phyloP scores from a whole-genome alignment of 2,888 invertebrate species.

The Thereva unica region DNA sequence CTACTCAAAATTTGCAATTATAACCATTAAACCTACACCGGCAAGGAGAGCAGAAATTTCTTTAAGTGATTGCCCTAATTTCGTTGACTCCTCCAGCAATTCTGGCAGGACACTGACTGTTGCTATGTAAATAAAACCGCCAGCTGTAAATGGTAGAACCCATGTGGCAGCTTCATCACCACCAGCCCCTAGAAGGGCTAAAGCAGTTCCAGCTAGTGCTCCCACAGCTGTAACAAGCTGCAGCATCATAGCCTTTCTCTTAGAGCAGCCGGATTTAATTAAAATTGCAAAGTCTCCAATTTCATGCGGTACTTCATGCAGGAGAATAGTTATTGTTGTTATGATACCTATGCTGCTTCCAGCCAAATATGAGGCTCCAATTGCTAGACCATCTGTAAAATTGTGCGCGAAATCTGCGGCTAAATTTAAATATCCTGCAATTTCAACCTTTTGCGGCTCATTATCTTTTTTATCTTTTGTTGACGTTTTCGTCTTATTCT shows the following conservation, averaged over 20 bases:
- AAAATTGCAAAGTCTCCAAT: conserved; percentile 99
- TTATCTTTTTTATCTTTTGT: conserved; percentile 55
- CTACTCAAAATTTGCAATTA: conserved; percentile 72
- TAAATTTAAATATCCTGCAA: conserved; percentile 90
- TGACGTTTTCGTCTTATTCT: conserved; percentile 54
- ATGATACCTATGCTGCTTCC: conserved; percentile 84
- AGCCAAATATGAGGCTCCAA: conserved; percentile 95
- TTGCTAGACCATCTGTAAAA: conserved; percentile 98
- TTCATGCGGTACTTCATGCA: conserved; percentile 99
- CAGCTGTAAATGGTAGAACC: conserved; percentile 97
- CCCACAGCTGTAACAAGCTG: conserved; percentile 95
- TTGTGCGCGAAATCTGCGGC: conserved; percentile 99
- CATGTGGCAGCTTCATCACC: conserved; percentile 76
- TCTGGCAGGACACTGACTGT: conserved; percentile 99
- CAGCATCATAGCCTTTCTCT: conserved; percentile 90
- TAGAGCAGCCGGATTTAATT: conserved; percentile 93
- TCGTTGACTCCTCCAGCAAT: conserved; percentile 84
- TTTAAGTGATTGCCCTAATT: conserved; percentile 84
- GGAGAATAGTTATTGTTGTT: conserved; percentile 92
- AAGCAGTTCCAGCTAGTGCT: conserved; percentile 89
- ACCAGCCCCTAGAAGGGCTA: conserved; percentile 82
- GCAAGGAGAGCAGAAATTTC: conserved; percentile 86
- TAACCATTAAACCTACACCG: conserved; percentile 94
- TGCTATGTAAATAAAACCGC: conserved; percentile 99
- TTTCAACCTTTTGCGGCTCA: conserved; percentile 66